Percentiles rank a stretch among this genome's conserved stretches.
Evolutionary conservation across 1,140 invertebrate genomes (phyloP).

Genomic region (Drosophila burlai): DNA sequence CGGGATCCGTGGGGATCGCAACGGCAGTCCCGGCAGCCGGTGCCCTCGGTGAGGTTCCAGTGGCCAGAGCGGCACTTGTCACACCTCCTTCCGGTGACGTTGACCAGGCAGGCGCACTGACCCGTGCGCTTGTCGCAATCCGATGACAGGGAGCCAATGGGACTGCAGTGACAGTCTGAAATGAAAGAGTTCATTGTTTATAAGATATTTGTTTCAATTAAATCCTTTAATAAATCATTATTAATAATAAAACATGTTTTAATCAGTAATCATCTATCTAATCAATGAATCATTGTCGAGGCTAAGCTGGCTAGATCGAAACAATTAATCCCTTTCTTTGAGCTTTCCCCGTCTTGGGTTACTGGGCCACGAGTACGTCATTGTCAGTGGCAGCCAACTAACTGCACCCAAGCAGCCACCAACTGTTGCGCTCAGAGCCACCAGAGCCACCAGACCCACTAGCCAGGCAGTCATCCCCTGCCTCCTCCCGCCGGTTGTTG

Average conservation of each 20-base stretch:
- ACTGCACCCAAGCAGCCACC: conserved; percentile 68
- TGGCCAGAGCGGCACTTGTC: conserved; percentile 93
- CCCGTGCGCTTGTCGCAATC: conserved; percentile 95
- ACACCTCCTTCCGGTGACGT: conserved; percentile 94
- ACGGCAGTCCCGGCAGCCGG: conserved; percentile 90
- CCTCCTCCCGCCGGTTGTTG: conserved; percentile 49
- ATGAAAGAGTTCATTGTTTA: conserved; percentile 35
- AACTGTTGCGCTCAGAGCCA: conserved; percentile 36
- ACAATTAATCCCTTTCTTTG: conserved; percentile 29
- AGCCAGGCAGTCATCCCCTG: conserved; percentile 16
- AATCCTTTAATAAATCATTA: background rate
- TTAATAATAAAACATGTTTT: background rate
- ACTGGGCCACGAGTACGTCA: conserved; percentile 60
- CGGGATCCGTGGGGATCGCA: conserved; percentile 92
- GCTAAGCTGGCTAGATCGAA: conserved; percentile 2
- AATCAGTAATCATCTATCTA: background rate
- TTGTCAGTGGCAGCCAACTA: conserved; percentile 43
- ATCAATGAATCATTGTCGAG: conserved; percentile 7
- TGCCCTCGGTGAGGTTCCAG: conserved; percentile 90
- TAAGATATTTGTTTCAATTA: background rate
- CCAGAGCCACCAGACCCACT: conserved; percentile 5
- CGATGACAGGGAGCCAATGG: conserved; percentile 89
- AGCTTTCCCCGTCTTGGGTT: conserved; percentile 51
- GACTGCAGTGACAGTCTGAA: conserved; percentile 92
- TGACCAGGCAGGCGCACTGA: conserved; percentile 94